Conservation (phyloP, 2,888 invertebrate genomes). For the Sinohyriopsis cumingii region DNA sequence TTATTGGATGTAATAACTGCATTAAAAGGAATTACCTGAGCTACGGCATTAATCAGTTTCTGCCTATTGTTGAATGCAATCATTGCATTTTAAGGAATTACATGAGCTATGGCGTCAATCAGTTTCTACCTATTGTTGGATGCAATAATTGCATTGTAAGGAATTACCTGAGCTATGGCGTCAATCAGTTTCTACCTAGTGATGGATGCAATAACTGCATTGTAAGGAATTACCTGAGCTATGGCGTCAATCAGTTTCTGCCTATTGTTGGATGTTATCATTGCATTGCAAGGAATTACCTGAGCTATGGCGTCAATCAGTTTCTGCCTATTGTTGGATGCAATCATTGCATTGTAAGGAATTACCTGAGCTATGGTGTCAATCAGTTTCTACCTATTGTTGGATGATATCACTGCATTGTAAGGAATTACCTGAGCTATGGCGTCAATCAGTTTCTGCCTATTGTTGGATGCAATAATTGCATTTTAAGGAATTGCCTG, state of each 20-base stretch:
- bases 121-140: constrained; percentile 55
- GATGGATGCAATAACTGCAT: constrained; percentile 47
- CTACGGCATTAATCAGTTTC: constrained; percentile 51
- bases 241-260: constrained; percentile 54
- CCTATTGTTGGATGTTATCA: constrained; percentile 53
- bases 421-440: constrained; percentile 49
- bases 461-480: constrained; percentile 50
- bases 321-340: constrained; percentile 53
- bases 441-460: constrained; percentile 51
- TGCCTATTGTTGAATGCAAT: constrained; percentile 55
- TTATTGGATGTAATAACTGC: constrained; percentile 53
- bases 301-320: constrained; percentile 55
- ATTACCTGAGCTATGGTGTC: constrained; percentile 54
- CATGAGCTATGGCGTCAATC: constrained; percentile 55
- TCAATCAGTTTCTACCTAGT: constrained; percentile 56
- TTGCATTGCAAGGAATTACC: constrained; percentile 41
- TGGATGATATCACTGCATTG: constrained; percentile 46
- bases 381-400: constrained; percentile 55
- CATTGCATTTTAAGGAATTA: constrained; percentile 34
- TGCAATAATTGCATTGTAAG: constrained; percentile 41
- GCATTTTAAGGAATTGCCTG: constrained; percentile 42
- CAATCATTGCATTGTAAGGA: constrained; percentile 36
- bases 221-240: constrained; percentile 39
- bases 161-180: constrained; percentile 52
- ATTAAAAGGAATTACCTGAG: constrained; percentile 36